Conservation (phyloP, 2,797 vertebrate genomes). For the Rachycentron canadum region DNA sequence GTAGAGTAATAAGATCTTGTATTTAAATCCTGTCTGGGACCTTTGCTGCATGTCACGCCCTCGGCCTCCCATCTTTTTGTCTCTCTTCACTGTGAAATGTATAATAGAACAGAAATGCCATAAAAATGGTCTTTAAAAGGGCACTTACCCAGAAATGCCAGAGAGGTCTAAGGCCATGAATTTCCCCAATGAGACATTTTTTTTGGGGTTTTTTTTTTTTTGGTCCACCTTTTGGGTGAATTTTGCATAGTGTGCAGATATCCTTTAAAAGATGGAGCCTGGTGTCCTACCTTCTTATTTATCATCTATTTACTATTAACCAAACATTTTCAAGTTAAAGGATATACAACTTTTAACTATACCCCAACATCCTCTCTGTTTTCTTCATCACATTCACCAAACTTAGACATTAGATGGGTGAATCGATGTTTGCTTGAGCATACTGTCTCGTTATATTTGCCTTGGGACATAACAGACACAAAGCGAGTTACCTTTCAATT, state of each 20-base stretch:
- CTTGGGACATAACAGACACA: background rate
- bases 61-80: constrained; percentile 19
- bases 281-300: background rate
- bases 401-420: constrained; percentile 13
- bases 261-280: constrained; percentile 1
- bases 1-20: constrained; percentile 18
- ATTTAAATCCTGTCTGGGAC: constrained; percentile 50
- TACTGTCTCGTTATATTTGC: constrained; percentile 8
- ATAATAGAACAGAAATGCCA: constrained; percentile 53
- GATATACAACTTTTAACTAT: background rate
- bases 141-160: constrained; percentile 46
- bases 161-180: constrained; percentile 30
- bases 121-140: constrained; percentile 58
- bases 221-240: constrained; percentile 6
- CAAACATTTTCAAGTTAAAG: background rate
- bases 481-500: constrained; percentile 11
- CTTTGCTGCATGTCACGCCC: constrained; percentile 41
- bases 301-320: background rate
- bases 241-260: background rate
- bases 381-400: constrained; percentile 8
- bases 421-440: background rate
- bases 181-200: constrained; percentile 10
- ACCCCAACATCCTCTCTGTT: background rate
- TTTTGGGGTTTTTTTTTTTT: constrained; percentile 6
- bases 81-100: constrained; percentile 26